Evolutionary conservation across 2,888 invertebrate species (phyloP).

Genomic region (Xestia xanthographa): DNA sequence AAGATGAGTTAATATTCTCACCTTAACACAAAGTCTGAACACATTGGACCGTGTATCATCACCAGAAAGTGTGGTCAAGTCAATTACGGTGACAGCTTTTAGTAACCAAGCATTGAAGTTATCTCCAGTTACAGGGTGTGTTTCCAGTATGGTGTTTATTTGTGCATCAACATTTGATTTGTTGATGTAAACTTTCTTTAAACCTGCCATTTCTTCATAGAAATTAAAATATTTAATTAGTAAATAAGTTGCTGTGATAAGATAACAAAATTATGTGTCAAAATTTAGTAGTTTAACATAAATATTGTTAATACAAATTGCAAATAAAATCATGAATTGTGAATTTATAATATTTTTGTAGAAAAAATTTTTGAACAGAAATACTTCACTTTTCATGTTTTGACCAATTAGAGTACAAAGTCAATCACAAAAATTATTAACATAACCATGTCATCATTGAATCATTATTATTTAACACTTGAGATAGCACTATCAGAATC

Average conservation of each 20-base stretch:
- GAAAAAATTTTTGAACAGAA: not conserved
- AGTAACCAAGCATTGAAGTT: conserved; percentile 94
- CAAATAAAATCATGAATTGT: not conserved
- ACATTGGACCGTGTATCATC: conserved; percentile 95
- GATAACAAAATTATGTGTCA: not conserved
- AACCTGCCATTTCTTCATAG: conserved; percentile 70
- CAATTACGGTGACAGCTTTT: conserved; percentile 96
- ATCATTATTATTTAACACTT: not conserved
- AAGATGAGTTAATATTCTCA: conserved; percentile 74
- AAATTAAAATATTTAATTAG: not conserved
- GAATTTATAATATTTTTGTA: not conserved
- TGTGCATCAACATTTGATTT: conserved; percentile 80
- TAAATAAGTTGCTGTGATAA: not conserved
- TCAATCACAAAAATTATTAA: not conserved
- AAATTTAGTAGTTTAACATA: not conserved
- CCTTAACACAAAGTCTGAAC: conserved; percentile 94
- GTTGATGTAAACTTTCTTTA: conserved; percentile 78
- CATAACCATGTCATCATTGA: not conserved
- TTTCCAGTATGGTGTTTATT: conserved; percentile 75
- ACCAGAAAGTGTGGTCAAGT: conserved; percentile 97
- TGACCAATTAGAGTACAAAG: not conserved
- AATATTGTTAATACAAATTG: not conserved
- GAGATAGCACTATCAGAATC: conserved; percentile 34
- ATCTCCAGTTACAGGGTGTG: conserved; percentile 79
- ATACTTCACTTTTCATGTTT: not conserved